Base-by-base conservation (phyloP, 2,113 vertebrate genomes). In the Austrofundulus limnaeus region DNA sequence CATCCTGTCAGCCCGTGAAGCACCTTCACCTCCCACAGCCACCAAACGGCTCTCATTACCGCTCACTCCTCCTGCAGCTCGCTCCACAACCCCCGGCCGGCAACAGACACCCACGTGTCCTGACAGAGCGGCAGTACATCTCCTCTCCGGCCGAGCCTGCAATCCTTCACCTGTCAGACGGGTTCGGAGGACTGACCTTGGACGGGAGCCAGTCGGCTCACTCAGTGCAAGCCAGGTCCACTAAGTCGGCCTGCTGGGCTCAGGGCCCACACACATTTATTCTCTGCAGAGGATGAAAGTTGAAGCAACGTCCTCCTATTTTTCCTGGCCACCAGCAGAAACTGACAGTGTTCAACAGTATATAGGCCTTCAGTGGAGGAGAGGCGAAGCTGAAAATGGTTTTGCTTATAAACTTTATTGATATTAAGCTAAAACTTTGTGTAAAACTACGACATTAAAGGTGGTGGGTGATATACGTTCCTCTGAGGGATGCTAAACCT, bases 161-260 rank as follows among this genome's bases (percentile, higher is more conserved):
- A 75, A 80, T 88, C 78, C 66, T 54, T 85, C 78, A 85, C 81
- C 78, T 82, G 83, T 84, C 85, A 85, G 55, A 17, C 77, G 43
- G 58, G 49, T 82, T 77, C 75, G 69, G 24, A 14, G 48, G 61
- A 11, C 67, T 56, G 72, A 78, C 82, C 80, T 72, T 82, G 78
- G 80, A 75, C 43, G 37, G 13, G 65, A 42, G 80, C 87, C 83
- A 82, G 64, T 51, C 69, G 71, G 50, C 66, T 85, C 79, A 66
- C 41, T 82, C 77, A 48, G 43, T 48, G 24, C 21, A 34, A 24
- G 62, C 70, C 48, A 2, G 2, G 56, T 70, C 63, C 66, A 48
- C 71, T 61, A 87, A 80, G 38, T 64, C 41, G 50, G 65, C 51
- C 61, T 15, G 52, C 56, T 58, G 7, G 11, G 66, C 19, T 37